Evolutionary conservation across 2,113 vertebrate species (phyloP).

Genomic region (Salvator merianae): DNA sequence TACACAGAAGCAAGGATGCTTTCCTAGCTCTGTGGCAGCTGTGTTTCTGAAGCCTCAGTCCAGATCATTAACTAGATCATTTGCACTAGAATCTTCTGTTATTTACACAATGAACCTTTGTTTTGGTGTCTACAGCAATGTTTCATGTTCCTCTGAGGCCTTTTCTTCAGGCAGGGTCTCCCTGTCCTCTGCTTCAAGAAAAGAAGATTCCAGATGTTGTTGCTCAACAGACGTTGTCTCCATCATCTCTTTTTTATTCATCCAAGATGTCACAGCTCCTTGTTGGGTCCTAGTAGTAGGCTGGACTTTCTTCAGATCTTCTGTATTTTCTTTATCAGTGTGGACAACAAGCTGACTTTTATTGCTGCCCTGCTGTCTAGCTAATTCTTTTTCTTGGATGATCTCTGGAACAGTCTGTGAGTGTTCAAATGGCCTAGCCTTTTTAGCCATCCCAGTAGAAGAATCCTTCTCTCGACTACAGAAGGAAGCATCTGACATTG

Average conservation of each 20-base stretch:
- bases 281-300: accelerated
- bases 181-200: background rate
- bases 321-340: accelerated
- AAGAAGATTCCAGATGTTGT: background rate
- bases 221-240: accelerated
- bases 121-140: background rate
- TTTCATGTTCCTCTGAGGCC: background rate
- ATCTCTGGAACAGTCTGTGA: background rate
- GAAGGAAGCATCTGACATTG: background rate
- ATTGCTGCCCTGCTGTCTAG: background rate
- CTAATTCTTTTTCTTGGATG: accelerated
- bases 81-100: background rate
- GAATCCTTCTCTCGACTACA: background rate
- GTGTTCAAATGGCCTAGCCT: accelerated
- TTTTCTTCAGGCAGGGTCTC: no score
- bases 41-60: background rate
- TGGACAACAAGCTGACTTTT: background rate
- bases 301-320: accelerated
- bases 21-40: background rate
- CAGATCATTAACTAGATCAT: background rate
- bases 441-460: background rate
- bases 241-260: background rate
- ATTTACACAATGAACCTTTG: background rate
- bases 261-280: background rate
- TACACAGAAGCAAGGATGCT: background rate